Evolutionary conservation across 2,888 invertebrate genomes (phyloP).

Genomic region (Synanthedon andrenaeformis): DNA sequence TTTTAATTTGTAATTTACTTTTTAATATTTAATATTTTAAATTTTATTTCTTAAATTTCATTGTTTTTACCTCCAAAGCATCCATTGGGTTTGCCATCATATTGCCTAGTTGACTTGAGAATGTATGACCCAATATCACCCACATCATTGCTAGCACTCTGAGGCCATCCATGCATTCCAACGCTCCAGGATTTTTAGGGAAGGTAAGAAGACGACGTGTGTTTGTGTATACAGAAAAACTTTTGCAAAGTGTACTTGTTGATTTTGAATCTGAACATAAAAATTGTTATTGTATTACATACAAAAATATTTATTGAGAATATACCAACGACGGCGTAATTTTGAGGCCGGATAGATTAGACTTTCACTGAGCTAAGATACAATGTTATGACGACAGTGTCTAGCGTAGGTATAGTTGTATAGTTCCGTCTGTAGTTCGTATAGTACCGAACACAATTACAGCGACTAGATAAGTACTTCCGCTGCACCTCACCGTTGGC

Average conservation of each 20-base stretch:
- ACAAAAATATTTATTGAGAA: not conserved
- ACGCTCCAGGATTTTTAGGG: constrained; percentile 16
- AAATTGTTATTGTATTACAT: not conserved
- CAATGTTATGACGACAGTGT: too few species aligned
- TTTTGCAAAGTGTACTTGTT: constrained; percentile 12
- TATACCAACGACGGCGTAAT: too few species aligned
- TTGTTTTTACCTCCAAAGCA: constrained; percentile 5
- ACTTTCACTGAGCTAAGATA: too few species aligned
- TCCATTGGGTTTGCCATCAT: constrained; percentile 13
- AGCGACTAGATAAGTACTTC: too few species aligned
- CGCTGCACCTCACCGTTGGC: too few species aligned
- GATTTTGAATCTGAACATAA: constrained; percentile 18
- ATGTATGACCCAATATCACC: constrained; percentile 44
- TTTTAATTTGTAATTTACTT: too few species aligned
- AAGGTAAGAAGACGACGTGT: constrained; percentile 32
- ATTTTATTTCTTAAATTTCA: too few species aligned
- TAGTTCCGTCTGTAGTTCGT: too few species aligned
- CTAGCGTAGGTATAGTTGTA: too few species aligned
- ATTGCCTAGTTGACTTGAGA: constrained; percentile 8
- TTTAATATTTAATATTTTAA: too few species aligned
- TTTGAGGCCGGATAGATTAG: too few species aligned
- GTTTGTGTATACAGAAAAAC: constrained; percentile 44
- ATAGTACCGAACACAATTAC: too few species aligned
- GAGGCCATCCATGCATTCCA: constrained; percentile 50
- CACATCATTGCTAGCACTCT: constrained; percentile 47